Conservation (phyloP, 2,797 vertebrate genomes). For the Pteronotus mesoamericanus region DNA sequence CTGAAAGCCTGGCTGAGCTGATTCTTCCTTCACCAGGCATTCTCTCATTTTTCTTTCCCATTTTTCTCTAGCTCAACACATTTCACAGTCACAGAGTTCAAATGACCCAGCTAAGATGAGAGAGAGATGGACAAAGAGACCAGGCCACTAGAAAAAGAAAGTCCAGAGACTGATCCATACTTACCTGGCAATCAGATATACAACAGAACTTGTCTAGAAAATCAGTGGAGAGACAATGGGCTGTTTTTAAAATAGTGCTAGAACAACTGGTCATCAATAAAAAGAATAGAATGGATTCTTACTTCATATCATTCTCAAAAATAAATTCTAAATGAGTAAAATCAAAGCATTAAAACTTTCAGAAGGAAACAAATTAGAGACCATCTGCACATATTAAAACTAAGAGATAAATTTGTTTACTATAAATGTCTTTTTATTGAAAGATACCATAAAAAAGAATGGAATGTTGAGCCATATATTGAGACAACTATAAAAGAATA, state of each 20-base stretch:
- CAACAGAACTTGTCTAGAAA: neutral
- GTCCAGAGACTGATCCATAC: neutral
- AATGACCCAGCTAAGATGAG: neutral
- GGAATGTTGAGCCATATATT: neutral
- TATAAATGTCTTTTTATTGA: neutral
- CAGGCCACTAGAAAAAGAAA: neutral
- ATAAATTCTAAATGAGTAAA: neutral
- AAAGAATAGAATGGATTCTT: neutral
- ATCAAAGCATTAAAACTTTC: neutral
- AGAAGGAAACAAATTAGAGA: neutral
- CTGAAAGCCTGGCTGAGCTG: neutral
- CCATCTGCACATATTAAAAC: neutral
- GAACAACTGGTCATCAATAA: neutral
- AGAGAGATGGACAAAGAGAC: neutral
- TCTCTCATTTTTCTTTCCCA: neutral
- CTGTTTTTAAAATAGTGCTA: neutral
- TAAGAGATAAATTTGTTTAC: neutral
- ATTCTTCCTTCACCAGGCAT: neutral
- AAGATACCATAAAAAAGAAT: neutral
- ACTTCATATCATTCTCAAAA: slow-evolving; percentile 26
- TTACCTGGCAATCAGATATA: neutral
- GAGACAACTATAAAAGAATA: neutral
- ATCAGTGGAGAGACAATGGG: neutral
- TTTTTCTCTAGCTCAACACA: neutral
- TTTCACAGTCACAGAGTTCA: neutral